Evolutionary conservation across 1,140 invertebrate species (phyloP).

Genomic region (Drosophila erecta): DNA sequence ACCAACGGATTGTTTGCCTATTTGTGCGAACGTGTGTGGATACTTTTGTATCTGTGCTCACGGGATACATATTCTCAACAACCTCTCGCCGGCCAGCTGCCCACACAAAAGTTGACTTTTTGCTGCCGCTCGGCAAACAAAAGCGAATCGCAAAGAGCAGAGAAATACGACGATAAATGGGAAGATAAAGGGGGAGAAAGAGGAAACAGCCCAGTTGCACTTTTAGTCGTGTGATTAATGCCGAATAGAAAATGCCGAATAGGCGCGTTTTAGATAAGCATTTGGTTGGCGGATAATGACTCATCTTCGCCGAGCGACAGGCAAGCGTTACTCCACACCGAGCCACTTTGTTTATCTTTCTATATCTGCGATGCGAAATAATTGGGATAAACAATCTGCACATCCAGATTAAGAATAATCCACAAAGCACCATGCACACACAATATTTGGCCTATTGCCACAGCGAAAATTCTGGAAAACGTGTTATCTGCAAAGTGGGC

Average conservation of each 20-base stretch:
- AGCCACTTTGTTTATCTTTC: constrained; percentile 17
- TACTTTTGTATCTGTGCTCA: constrained; percentile 1
- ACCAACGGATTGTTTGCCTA: constrained; percentile 19
- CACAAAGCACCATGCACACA: constrained; percentile 12
- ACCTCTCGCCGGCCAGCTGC: constrained; percentile 35
- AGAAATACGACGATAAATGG: constrained; percentile 1
- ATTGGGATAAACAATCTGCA: constrained; percentile 30
- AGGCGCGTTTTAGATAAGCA: constrained; percentile 37
- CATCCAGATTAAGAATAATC: constrained; percentile 33
- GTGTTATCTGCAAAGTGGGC: constrained; percentile 29
- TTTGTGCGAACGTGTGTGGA: neutral
- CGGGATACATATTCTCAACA: constrained; percentile 11
- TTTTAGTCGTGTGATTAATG: constrained; percentile 47
- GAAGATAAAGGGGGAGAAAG: constrained; percentile 1
- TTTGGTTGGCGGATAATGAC: constrained; percentile 2
- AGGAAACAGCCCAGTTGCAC: constrained; percentile 29
- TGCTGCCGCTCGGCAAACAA: constrained; percentile 25
- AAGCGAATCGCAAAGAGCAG: constrained; percentile 33
- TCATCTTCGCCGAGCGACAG: constrained; percentile 2
- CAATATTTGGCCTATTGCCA: constrained; percentile 30
- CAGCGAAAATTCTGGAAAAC: constrained; percentile 45
- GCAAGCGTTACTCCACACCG: constrained; percentile 3
- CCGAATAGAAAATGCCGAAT: constrained; percentile 20
- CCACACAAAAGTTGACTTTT: constrained; percentile 33
- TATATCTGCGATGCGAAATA: constrained; percentile 10